A percentile compares a stretch with the other conserved stretches of the same genome.
phyloP scores from a whole-genome alignment of 2,113 vertebrate species.

The Python bivittatus region DNA sequence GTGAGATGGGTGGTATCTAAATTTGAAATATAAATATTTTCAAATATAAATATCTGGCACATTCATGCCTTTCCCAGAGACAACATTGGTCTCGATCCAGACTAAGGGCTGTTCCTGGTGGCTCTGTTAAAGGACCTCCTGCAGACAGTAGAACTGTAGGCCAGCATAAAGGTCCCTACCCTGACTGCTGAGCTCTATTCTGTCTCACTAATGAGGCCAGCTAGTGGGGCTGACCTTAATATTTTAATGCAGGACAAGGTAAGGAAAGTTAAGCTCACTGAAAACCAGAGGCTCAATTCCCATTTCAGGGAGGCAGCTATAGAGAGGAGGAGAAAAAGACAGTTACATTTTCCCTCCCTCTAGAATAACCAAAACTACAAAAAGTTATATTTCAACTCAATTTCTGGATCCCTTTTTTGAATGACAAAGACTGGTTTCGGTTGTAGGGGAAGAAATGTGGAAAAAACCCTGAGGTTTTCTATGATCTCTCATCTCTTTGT shows the following conservation, averaged over 20 bases:
- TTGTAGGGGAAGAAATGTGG: neutral
- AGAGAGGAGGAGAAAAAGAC: neutral
- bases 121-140: neutral
- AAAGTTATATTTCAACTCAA: neutral
- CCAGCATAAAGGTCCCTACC: neutral
- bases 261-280: neutral
- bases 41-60: neutral
- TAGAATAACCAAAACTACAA: neutral
- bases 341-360: neutral
- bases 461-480: constrained; percentile 11
- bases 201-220: neutral
- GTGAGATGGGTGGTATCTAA: too few species aligned
- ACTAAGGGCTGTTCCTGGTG: neutral
- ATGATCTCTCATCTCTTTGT: neutral
- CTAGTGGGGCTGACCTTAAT: neutral
- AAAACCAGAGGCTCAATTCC: fast-evolving
- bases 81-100: neutral
- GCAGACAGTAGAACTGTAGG: neutral
- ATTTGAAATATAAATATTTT: neutral
- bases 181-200: neutral
- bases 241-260: neutral
- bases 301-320: neutral
- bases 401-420: neutral
- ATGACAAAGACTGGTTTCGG: fast-evolving
- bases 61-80: neutral